Base-by-base conservation (phyloP, 2,113 vertebrate species). In the Pseudonaja textilis region DNA sequence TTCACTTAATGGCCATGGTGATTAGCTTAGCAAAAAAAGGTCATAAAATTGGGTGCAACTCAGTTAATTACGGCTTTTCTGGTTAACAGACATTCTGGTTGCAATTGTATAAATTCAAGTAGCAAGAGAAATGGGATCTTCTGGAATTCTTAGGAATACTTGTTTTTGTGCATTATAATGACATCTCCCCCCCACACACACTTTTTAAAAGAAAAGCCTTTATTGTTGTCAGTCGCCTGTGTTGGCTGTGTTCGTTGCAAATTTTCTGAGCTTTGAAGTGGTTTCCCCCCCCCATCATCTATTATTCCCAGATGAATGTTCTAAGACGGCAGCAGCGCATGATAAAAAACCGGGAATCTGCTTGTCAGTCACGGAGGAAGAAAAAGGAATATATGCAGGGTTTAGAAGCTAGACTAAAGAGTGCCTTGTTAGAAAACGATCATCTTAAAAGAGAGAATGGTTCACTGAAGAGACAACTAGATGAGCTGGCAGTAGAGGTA, bases 261-360 rank as follows among this genome's bases (percentile, higher is more conserved):
- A 0, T 88, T 39, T 64, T 90, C 56, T 45, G 55, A 50, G 26
- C 64, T 91, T 86, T 92, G 18, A 69, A 91, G 85, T 4, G 39
- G 10, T 88, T 90, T 93, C 2, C 50, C 50, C 50, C 10, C 50
- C 39, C 50, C 89, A 54, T 95, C 91, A 92, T 50, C 3, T 81
- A 39, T 87, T 52, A 56, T n/a, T 10, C 39, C 39, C 90, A 99
- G 99, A 96, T 98, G 7, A 99, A 97, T 29, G 95, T 98, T 50
- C 97, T 98, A 85, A 98, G 98, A 95, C 98, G 98, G 90, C 99
- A 99, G 94, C 98, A 99, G 90, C 98, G 99, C 42, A 99, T 99
- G 99, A 99, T 99, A 93, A 99, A 99, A 97, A 99, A 99, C 96
- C 98, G 99, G 0, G 99, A 99, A 96, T 99, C 99, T 0, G 99